Conservation (phyloP, 1,140 invertebrate genomes). For the Polyergus mexicanus region DNA sequence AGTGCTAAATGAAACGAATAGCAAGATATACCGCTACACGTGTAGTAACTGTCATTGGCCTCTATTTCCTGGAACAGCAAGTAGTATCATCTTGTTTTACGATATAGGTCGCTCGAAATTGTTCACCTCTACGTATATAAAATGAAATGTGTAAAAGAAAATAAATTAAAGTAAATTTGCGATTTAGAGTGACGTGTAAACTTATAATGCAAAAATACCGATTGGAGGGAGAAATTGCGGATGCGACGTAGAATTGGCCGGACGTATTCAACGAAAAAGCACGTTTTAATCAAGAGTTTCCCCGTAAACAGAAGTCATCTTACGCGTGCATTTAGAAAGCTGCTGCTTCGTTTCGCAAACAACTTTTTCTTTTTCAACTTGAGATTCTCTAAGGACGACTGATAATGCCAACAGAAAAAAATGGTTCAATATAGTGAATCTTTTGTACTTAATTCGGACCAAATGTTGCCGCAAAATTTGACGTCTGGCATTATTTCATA, state of each 20-base stretch:
- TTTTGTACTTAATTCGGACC: slow-evolving; percentile 34
- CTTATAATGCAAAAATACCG: neutral
- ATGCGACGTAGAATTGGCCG: neutral
- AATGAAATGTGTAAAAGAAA: neutral
- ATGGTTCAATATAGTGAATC: slow-evolving; percentile 18
- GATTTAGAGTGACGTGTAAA: neutral
- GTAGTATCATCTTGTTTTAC: neutral
- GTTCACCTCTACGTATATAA: neutral
- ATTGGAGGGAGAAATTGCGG: neutral
- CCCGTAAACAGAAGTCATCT: slow-evolving; percentile 32
- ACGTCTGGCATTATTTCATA: neutral
- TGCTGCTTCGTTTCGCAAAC: neutral
- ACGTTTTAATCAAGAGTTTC: slow-evolving; percentile 54
- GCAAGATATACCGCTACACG: slow-evolving; percentile 18
- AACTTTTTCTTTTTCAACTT: neutral
- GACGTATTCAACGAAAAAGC: slow-evolving; percentile 53
- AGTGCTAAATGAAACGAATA: slow-evolving; percentile 66
- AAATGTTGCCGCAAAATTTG: slow-evolving; percentile 11
- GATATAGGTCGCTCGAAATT: neutral
- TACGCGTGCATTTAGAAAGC: slow-evolving; percentile 29
- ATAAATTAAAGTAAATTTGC: neutral
- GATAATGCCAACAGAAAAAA: neutral
- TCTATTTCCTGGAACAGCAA: slow-evolving; percentile 11
- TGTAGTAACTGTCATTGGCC: neutral
- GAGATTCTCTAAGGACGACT: neutral